Base-by-base conservation (phyloP, 2,113 vertebrate species). In the Poeciliopsis occidentalis region DNA sequence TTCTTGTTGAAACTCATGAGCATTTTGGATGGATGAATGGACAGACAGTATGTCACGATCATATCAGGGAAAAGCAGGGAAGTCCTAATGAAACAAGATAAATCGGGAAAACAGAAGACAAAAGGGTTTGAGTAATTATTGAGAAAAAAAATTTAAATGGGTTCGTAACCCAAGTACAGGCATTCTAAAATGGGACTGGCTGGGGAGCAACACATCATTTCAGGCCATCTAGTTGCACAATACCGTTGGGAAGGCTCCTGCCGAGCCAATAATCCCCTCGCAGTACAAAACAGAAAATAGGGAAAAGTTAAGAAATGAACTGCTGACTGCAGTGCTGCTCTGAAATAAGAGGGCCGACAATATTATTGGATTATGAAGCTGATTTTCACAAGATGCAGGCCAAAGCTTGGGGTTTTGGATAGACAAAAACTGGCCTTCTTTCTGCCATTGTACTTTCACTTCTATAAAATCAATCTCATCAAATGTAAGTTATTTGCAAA, bases 261-360 rank as follows among this genome's bases (percentile, higher is more conserved):
- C 86, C 29, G 71, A 71, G 83, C 81, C 44, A 64, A 71, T 88
- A 92, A 92, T 89, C 90, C 87, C 73, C 75, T 68, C 68, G 67
- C 80, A 73, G 76, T 77, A 81, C 84, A 85, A 86, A 90, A 87
- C 78, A 82, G 65, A 73, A 85, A 87, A 86, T 80, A 80, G 67
- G 83, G 71, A 69, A 87, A 88, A 85, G 69, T 83, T 73, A 66
- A 86, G 65, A 69, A 86, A 85, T 82, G 68, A 83, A 84, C 70
- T 79, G 89, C 89, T 92, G 91, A 92, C 86, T 89, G 79, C 47
- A 84, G 75, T 60, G 80, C 26, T 82, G 73, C 76, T 75, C 67
- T 22, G 26, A 80, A 82, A 85, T 75, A 80, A 70, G 73, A 79
- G n/a, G 64, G 80, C 70, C 73, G 60, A 74, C 73, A 81, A 83